These are phyloP conservation scores for Aphis craccivora DNA, from an alignment of 1,140 invertebrate species.

Conservation along the genomic window DNA sequence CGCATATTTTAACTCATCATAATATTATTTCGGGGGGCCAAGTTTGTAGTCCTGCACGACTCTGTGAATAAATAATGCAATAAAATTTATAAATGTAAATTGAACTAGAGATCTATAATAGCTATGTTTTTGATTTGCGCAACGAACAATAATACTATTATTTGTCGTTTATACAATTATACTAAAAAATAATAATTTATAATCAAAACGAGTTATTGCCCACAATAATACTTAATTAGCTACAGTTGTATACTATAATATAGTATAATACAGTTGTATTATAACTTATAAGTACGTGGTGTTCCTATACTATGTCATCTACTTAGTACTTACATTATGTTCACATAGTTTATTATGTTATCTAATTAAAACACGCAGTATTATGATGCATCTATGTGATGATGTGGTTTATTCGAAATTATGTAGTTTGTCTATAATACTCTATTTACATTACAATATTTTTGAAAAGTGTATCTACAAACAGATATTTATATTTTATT, in stretches of 20 bases:
- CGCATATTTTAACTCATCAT: not conserved
- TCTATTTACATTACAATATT: not conserved
- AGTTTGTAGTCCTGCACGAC: no score
- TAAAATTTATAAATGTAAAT: no score
- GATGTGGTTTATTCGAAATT: not conserved
- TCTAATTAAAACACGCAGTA: not conserved
- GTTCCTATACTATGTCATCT: not conserved
- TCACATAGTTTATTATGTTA: not conserved
- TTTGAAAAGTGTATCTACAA: not conserved
- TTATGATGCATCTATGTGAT: not conserved
- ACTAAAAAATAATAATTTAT: not conserved
- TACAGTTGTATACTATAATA: not conserved
- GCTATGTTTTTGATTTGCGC: not conserved
- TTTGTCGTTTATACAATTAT: not conserved
- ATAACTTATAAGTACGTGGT: no score
- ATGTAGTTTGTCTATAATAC: not conserved
- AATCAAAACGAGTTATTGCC: no score
- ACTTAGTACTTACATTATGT: not conserved
- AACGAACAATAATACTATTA: not conserved
- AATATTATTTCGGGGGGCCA: not conserved
- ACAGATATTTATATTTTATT: not conserved
- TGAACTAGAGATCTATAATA: not conserved
- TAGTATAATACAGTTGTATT: not conserved
- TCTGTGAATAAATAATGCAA: no score
- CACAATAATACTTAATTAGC: not conserved